Base-by-base conservation (phyloP, 1,140 invertebrate genomes). In the Ceratina australensis region DNA sequence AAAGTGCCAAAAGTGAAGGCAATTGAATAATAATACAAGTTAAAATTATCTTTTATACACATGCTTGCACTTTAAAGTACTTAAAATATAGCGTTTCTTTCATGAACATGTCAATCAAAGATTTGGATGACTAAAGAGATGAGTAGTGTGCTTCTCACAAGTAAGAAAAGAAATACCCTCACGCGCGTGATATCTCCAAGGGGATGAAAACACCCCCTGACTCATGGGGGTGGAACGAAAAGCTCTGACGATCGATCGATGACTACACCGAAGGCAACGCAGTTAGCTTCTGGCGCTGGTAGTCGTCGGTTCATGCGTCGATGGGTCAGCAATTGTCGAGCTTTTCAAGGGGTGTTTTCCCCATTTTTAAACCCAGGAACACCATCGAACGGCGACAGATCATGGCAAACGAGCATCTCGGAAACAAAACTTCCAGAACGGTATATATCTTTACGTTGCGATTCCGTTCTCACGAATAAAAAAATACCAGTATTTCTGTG, bases 291-390 rank as follows among this genome's bases (percentile, higher is more conserved):
- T 72, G 69, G 75, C 82, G 26, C n/a, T 66, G 73, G 60, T 72
- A 10, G 57, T 63, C 20, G 66, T 12, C 75, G 52, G 81, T 61
- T 75, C 65, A 56, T 52, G 59, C 49, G 56, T 61, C 91, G 63
- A 91, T 93, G 83, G 92, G 93, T 69, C 87, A 92, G 67, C 92
- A 91, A 81, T 80, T 92, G 33, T 81, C 86, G 4, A 84, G 50
- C 20, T 61, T 89, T 33, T 54, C 84, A 0, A 74, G 81, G 78
- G 77, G 59, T 12, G 7, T 87, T 49, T 81, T 86, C 24, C 88
- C 88, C 1, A 15, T 79, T 16, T 42, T 79, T 10, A 86, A 57
- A 56, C 49, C 56, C 20, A 72, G 56, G 18, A 72, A 26, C 42
- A 22, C 16, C 12, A 16, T 50, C 13, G 49, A 16, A 7, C 15